A percentile compares a stretch with the other conserved stretches of the same genome.
Conservation (phyloP, 2,888 invertebrate genomes). For the Cryptosula pallasiana region DNA sequence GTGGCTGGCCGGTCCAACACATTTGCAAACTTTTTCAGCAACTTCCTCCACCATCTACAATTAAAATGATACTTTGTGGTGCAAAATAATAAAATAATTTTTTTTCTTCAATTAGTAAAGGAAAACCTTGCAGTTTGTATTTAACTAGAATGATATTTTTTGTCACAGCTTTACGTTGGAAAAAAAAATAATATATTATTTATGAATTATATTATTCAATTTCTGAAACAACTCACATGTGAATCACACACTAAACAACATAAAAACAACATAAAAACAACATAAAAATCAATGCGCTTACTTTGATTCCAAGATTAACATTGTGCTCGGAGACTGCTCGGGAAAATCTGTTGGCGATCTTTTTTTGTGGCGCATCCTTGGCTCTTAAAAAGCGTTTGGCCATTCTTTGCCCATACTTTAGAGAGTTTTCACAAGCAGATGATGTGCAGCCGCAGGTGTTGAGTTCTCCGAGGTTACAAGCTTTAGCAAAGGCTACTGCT, state of each 20-base stretch:
- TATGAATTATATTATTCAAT: too few relatives aligned
- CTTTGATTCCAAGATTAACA: slow-evolving; percentile 10
- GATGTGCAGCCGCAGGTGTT: neutral
- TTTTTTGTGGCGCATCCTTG: neutral
- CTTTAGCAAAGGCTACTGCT: neutral
- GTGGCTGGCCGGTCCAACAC: slow-evolving; percentile 85
- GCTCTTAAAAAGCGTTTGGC: neutral
- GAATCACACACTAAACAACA: too few relatives aligned
- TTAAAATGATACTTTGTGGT: too few relatives aligned
- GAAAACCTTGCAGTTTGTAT: too few relatives aligned
- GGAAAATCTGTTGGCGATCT: neutral
- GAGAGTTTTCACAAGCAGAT: neutral
- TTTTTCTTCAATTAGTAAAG: too few relatives aligned
- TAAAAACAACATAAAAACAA: too few relatives aligned
- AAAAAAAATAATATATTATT: too few relatives aligned
- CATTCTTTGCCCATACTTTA: neutral
- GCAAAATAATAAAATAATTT: too few relatives aligned
- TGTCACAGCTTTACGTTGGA: too few relatives aligned
- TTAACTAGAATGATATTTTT: too few relatives aligned
- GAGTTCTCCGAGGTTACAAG: neutral
- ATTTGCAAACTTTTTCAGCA: slow-evolving; percentile 71
- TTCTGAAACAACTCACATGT: too few relatives aligned
- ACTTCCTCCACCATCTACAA: neutral
- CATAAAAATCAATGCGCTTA: neutral
- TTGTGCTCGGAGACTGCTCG: neutral